Percentiles rank a stretch among this genome's conserved stretches.
Evolutionary conservation across 2,888 invertebrate genomes (phyloP).

Genomic region (Helobdella robusta): DNA sequence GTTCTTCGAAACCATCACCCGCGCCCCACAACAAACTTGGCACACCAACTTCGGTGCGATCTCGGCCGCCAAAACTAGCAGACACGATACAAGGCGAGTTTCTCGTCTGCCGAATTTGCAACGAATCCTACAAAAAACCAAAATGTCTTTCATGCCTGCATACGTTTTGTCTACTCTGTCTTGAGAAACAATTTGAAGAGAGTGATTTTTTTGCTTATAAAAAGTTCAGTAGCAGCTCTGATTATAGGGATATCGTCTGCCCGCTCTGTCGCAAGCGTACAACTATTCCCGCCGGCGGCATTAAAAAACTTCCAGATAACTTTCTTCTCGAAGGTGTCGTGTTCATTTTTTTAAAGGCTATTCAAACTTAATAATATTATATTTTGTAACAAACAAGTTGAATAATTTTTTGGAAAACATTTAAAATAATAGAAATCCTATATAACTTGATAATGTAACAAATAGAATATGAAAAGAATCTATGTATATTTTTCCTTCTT

Average conservation of each 20-base stretch:
- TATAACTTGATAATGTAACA: too few relatives aligned
- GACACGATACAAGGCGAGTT: constrained; percentile 50
- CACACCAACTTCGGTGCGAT: constrained; percentile 20
- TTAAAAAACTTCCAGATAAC: constrained; percentile 50
- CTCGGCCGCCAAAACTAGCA: constrained; percentile 41
- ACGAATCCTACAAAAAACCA: constrained; percentile 48
- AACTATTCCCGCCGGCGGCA: constrained; percentile 49
- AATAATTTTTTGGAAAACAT: too few relatives aligned
- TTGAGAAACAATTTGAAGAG: constrained; percentile 47
- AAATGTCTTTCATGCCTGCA: constrained; percentile 50
- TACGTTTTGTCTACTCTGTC: constrained; percentile 49
- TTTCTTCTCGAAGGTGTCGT: constrained; percentile 43
- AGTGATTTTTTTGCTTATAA: constrained; percentile 46
- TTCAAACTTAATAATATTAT: not conserved
- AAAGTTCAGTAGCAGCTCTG: constrained; percentile 44
- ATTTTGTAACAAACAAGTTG: too few relatives aligned
- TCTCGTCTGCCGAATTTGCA: constrained; percentile 49
- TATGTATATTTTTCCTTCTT: too few relatives aligned
- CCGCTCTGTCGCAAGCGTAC: constrained; percentile 50
- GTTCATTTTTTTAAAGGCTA: not conserved
- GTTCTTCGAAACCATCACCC: too few relatives aligned
- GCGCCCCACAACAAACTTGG: constrained; percentile 14
- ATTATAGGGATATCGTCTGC: constrained; percentile 50
- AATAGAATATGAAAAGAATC: too few relatives aligned
- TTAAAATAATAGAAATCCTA: too few relatives aligned